Evolutionary conservation across 2,888 invertebrate species (phyloP), one percentile per base, ranked within the genome.

Genomic region (Melanophora roralis): DNA sequence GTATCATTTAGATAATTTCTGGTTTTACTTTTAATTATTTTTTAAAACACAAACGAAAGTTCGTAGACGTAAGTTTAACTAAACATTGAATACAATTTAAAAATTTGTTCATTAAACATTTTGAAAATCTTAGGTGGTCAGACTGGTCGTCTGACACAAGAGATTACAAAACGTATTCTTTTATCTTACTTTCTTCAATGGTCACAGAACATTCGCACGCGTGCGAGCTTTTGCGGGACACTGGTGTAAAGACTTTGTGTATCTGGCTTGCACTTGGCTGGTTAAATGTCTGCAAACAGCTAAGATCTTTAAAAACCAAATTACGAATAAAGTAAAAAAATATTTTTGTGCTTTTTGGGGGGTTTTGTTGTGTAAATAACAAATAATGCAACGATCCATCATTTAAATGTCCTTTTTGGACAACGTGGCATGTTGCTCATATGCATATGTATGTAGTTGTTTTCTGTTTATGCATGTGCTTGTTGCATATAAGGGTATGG

Each of bases 301-400:
- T 59, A 55, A 67, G 78, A 55, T 49, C 62, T 47, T 67, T 73
- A 67, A 55, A 59, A 74, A 47, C 53, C 60, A 78, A 73, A 73
- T 68, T 73, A 78, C 67, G 55, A 78, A 67, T 78, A 68, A 78
- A 78, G 73, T 57, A 23, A 72, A 68, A 73, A 49, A 68, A 62
- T 72, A 47, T 38, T 71, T 53, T 74, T 32, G 60, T 57, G 36
- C 59, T 69, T 76, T 79, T 68, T 81, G 74, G 51, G 74, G 51
- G 81, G 78, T 83, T 81, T 71, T 59, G 72, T 79, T 78, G 74
- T 78, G 78, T 78, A 82, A 82, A 83, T 80, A 84, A 82, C 84
- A 83, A 84, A 84, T 82, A 85, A 72, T 64, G 81, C 83, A 83
- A 85, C 85, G 84, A 85, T 85, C 85, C 85, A 84, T 85, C 85